phyloP scores from a whole-genome alignment of 2,888 invertebrate species.

The Cryptus armator region DNA sequence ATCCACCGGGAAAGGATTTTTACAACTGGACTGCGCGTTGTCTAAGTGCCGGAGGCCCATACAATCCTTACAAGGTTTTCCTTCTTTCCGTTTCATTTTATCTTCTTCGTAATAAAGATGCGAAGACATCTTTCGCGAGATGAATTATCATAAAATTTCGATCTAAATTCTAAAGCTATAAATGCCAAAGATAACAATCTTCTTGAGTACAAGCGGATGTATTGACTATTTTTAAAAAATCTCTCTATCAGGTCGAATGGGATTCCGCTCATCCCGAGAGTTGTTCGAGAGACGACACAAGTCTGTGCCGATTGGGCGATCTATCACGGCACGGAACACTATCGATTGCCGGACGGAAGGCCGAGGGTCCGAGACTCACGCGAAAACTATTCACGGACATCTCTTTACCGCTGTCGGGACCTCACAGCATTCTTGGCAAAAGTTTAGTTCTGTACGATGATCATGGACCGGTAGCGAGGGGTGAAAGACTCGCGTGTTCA shows the following conservation, averaged over 20 bases:
- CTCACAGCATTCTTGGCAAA: constrained; percentile 91
- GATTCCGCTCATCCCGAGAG: constrained; percentile 88
- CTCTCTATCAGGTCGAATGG: constrained; percentile 86
- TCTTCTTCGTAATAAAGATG: too few species aligned
- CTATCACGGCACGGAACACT: constrained; percentile 91
- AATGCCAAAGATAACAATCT: too few species aligned
- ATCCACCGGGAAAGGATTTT: constrained; percentile 93
- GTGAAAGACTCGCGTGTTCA: constrained; percentile 95
- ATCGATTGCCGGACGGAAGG: constrained; percentile 91
- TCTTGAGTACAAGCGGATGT: neutral
- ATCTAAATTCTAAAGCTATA: neutral
- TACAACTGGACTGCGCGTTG: constrained; percentile 96
- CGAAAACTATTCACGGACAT: constrained; percentile 93
- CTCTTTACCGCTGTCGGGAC: constrained; percentile 91
- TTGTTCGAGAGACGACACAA: constrained; percentile 87
- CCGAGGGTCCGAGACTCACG: constrained; percentile 88
- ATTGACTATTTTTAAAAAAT: neutral
- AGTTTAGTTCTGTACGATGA: constrained; percentile 96
- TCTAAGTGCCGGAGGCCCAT: constrained; percentile 91
- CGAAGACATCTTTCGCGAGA: neutral
- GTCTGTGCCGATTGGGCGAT: constrained; percentile 92
- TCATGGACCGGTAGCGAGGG: constrained; percentile 94
- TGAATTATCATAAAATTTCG: neutral
- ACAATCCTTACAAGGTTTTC: constrained; percentile 91
- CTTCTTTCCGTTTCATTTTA: neutral